Conservation (phyloP, 92 coral and sea anemone genomes). For the Parazoanthus darwini region DNA sequence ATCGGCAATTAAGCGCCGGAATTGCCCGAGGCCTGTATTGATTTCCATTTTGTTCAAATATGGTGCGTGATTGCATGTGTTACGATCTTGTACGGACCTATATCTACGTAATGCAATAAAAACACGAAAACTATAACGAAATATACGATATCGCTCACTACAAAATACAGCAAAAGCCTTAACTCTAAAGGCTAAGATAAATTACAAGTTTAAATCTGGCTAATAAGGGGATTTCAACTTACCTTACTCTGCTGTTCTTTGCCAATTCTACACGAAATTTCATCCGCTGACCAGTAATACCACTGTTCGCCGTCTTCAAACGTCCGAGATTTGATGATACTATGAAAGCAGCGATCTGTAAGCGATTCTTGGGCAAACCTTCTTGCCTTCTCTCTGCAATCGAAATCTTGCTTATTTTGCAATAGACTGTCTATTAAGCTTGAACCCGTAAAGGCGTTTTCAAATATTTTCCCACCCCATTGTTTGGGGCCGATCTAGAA, state of each 20-base stretch:
- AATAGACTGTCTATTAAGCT: constrained; percentile 49
- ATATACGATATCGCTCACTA: no score
- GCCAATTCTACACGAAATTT: neutral
- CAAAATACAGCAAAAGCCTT: no score
- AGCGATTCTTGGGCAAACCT: constrained; percentile 63
- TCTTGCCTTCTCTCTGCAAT: constrained; percentile 54
- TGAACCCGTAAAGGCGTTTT: constrained; percentile 69
- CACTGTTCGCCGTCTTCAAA: constrained; percentile 74
- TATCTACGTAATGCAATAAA: no score
- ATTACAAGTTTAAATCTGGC: no score
- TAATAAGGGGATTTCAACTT: neutral
- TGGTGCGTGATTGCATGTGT: no score
- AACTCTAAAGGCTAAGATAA: no score
- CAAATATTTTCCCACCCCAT: constrained; percentile 73
- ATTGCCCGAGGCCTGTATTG: no score
- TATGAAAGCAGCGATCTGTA: constrained; percentile 45
- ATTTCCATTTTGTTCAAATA: no score
- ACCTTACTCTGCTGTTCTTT: neutral
- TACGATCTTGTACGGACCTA: no score
- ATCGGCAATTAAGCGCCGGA: no score
- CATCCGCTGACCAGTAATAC: constrained; percentile 52
- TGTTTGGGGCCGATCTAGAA: constrained; percentile 65
- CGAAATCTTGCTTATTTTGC: constrained; percentile 41
- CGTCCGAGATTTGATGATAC: constrained; percentile 56
- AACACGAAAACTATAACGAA: no score